phyloP scores from a whole-genome alignment of 2,113 vertebrate species.

The Polyodon spathula region DNA sequence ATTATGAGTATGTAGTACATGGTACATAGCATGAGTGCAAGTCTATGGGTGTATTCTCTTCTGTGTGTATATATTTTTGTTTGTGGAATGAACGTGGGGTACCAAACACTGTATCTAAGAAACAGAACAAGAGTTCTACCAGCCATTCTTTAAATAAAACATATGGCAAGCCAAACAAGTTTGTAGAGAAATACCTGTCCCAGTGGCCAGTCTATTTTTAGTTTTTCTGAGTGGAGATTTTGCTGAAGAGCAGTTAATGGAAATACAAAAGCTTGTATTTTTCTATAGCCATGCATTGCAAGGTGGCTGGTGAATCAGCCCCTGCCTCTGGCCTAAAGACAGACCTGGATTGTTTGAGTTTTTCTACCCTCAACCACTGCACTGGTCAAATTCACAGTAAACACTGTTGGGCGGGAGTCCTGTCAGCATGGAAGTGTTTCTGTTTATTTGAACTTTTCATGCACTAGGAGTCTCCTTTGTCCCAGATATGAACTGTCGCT shows the following conservation, averaged over 20 bases:
- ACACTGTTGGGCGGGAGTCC: conserved; percentile 1
- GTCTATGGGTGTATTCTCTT: not conserved
- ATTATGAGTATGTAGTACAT: not conserved
- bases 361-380: not conserved
- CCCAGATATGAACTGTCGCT: not conserved
- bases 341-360: not conserved
- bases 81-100: not conserved
- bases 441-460: conserved; percentile 3
- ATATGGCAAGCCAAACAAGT: not conserved
- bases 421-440: not conserved
- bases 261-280: not conserved
- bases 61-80: not conserved
- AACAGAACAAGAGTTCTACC: not conserved
- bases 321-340: not conserved
- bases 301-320: not conserved
- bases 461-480: not conserved
- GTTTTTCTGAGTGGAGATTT: not conserved
- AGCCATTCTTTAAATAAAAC: not conserved
- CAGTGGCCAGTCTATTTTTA: not conserved
- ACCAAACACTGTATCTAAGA: not conserved
- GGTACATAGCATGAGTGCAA: not conserved
- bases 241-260: not conserved
- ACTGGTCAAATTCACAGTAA: not conserved
- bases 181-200: not conserved
- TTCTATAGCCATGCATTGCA: not conserved